Conservation (phyloP, 64 coral and sea anemone genomes). For the Stichodactyla helianthus region DNA sequence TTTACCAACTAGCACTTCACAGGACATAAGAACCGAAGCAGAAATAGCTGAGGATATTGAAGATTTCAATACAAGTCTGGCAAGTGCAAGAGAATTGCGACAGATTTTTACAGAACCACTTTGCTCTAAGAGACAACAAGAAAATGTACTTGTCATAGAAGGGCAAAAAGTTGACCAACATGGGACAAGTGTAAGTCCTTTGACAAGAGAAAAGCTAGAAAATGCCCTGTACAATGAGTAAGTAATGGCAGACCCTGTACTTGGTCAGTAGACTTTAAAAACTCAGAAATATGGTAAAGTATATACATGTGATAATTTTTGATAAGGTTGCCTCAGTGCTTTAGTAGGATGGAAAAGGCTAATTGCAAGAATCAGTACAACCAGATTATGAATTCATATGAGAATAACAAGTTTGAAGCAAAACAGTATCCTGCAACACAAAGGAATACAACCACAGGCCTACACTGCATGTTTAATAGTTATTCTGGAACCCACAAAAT, state of each 20-base stretch:
- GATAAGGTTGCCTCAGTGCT: too few species aligned
- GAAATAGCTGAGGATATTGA: conserved; percentile 69
- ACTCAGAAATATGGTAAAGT: too few species aligned
- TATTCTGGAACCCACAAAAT: too few species aligned
- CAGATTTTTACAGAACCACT: conserved; percentile 13
- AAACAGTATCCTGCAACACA: too few species aligned
- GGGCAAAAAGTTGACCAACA: conserved; percentile 61
- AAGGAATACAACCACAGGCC: too few species aligned
- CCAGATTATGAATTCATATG: too few species aligned
- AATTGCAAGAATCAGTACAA: too few species aligned
- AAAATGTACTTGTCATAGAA: conserved; percentile 51
- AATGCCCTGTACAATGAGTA: conserved; percentile 51
- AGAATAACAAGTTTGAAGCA: too few species aligned
- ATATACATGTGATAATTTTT: too few species aligned
- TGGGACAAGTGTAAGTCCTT: conserved; percentile 56
- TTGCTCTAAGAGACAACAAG: conserved; percentile 45
- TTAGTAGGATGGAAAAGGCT: too few species aligned
- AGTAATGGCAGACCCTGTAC: conserved; percentile 3
- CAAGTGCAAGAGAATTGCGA: conserved; percentile 14
- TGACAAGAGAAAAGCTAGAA: conserved; percentile 67
- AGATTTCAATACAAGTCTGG: conserved; percentile 51
- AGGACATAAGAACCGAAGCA: conserved; percentile 48
- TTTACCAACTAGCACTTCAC: neutral
- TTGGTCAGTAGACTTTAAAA: too few species aligned
- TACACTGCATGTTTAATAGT: too few species aligned